phyloP scores from a whole-genome alignment of 2,888 invertebrate species.

The Pemphredon lugubris region DNA sequence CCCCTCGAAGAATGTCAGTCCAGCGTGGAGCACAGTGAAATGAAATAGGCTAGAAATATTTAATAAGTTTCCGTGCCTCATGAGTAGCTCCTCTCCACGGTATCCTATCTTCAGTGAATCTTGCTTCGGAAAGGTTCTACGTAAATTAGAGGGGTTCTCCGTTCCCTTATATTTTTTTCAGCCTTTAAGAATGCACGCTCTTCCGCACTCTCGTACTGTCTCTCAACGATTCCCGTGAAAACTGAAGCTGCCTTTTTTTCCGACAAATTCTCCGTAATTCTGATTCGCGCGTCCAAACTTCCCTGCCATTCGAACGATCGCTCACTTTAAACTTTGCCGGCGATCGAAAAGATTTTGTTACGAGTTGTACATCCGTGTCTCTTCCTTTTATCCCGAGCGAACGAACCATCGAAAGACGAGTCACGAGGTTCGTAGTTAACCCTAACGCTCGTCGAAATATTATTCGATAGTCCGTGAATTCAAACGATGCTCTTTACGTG shows the following conservation, averaged over 20 bases:
- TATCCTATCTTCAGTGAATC: slow-evolving; percentile 61
- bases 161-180: slow-evolving; percentile 16
- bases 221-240: neutral
- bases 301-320: neutral
- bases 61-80: slow-evolving; percentile 74
- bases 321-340: too few species aligned
- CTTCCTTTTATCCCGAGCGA: neutral
- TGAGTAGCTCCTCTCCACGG: slow-evolving; percentile 44
- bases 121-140: slow-evolving; percentile 63
- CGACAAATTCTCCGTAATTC: neutral
- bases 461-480: slow-evolving; percentile 48
- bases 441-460: slow-evolving; percentile 32
- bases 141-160: slow-evolving; percentile 66
- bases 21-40: slow-evolving; percentile 71
- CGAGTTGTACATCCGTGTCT: too few species aligned
- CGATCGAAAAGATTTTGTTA: too few species aligned
- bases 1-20: slow-evolving; percentile 67
- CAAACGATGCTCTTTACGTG: slow-evolving; percentile 52
- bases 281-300: neutral
- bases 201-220: slow-evolving; percentile 45
- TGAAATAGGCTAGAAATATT: slow-evolving; percentile 77
- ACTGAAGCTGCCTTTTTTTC: neutral
- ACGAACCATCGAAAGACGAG: slow-evolving; percentile 10
- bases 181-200: slow-evolving; percentile 65
- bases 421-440: slow-evolving; percentile 14